Base-by-base conservation (phyloP, 2,888 invertebrate species). In the Bellardia pandia region DNA sequence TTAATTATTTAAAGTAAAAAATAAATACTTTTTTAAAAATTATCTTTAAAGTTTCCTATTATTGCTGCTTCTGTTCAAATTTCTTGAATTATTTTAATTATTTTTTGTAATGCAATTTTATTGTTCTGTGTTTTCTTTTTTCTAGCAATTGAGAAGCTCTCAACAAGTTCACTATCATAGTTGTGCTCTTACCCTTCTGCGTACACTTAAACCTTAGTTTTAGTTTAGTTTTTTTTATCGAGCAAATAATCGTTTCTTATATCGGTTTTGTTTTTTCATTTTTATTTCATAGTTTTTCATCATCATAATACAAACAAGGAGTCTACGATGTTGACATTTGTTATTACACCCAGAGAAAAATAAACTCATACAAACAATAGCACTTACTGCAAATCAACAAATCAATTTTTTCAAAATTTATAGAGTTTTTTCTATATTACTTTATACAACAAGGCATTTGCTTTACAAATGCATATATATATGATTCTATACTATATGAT, bases 321-420 rank as follows among this genome's bases (percentile, higher is more conserved):
- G 45, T 56, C 37, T 53, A 11, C 30, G 23, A 40, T 80, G 56
- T 85, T 75, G 69, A 85, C 69, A 80, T 80, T 85, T 75, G 85
- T 53, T 80, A 80, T 76, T 80, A 76, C 79, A 80, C 62, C 69
- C 64, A 72, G 56, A 77, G 3, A 48, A 56, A 74, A 69, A n/a
- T 30, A 37, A 68, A 30, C 37, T 42, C 14, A 64, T 23, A 45
- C 53, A 79, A 84, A 79, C 69, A 79, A 79, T 37, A 33, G 45
- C 75, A 85, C 80, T 85, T 79, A 40, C 37, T 45, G 37, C 62
- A 72, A 72, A 72, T 76, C 71, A 77, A 77, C 77, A 83, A 83
- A 77, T 83, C 69, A 83, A 77, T 83, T 83, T 76, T 48, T 69
- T 62, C 23, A 53, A n/a, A 74, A 53, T 76, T 23, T 56, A 72